Conservation (phyloP, 2,888 invertebrate species). For the Microctonus hyperodae region DNA sequence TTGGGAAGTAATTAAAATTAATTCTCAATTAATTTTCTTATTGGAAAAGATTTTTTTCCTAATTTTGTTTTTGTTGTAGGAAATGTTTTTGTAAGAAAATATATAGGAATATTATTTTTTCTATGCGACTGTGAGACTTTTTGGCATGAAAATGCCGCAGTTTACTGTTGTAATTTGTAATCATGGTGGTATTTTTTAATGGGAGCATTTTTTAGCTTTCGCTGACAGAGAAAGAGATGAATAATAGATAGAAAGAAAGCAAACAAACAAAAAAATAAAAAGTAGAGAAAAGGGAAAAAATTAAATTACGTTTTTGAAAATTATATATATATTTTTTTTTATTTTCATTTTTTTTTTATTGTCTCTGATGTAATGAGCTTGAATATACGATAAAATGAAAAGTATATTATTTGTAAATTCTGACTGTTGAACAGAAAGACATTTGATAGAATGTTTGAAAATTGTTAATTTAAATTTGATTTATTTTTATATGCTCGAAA, state of each 20-base stretch:
- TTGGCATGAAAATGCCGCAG: conserved; percentile 3
- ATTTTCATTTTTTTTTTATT: not conserved
- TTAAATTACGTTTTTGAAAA: not conserved
- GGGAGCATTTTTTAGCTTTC: not conserved
- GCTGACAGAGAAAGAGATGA: not conserved
- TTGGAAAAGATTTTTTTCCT: not conserved
- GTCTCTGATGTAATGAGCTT: conserved; percentile 1
- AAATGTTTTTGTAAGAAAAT: not conserved
- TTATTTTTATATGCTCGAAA: conserved; percentile 5
- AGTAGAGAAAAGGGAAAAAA: not conserved
- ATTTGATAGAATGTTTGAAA: not conserved
- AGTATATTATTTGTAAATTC: conserved; percentile 1
- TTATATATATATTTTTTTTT: too few relatives aligned
- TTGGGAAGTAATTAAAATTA: not conserved
- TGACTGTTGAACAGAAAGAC: conserved; percentile 3
- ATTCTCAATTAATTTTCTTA: not conserved
- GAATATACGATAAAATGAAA: not conserved
- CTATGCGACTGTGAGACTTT: not conserved
- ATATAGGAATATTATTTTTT: not conserved
- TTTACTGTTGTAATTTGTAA: conserved; percentile 3
- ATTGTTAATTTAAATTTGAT: not conserved
- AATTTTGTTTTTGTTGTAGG: not conserved
- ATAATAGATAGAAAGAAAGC: not conserved
- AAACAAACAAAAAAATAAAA: not conserved
- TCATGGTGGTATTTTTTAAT: conserved; percentile 9